Conservation (phyloP, 2,888 invertebrate species). For the Drosophila atripex region DNA sequence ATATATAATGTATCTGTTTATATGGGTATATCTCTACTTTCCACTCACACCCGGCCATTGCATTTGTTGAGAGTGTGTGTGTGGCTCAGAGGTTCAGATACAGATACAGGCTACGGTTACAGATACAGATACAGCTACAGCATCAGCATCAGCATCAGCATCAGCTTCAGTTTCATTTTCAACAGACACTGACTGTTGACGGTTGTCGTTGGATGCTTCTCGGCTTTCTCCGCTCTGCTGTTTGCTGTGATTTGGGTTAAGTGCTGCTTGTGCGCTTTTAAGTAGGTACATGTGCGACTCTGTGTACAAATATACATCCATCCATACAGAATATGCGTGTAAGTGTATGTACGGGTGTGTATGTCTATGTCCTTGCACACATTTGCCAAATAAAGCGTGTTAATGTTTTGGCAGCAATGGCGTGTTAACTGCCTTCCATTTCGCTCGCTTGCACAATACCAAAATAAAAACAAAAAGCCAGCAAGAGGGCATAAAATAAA, state of each 20-base stretch:
- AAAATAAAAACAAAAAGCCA: conserved; percentile 49
- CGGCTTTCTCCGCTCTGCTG: conserved; percentile 41
- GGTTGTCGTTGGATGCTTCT: conserved; percentile 50
- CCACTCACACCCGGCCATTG: background rate
- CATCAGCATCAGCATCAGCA: conserved; percentile 14
- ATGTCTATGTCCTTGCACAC: conserved; percentile 68
- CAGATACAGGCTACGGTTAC: conserved; percentile 15
- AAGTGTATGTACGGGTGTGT: conserved; percentile 22
- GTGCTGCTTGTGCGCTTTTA: conserved; percentile 76
- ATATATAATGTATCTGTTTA: conserved; percentile 3
- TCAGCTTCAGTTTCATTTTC: conserved; percentile 24
- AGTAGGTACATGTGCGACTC: conserved; percentile 61
- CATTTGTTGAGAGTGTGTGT: conserved; percentile 17
- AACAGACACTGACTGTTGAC: conserved; percentile 46
- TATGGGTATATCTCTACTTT: conserved; percentile 21
- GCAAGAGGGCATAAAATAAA: conserved; percentile 53
- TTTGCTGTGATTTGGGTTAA: conserved; percentile 75
- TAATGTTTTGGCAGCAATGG: conserved; percentile 77
- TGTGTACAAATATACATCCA: conserved; percentile 12
- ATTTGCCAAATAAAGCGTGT: conserved; percentile 78
- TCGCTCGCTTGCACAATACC: conserved; percentile 64
- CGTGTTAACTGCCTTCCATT: conserved; percentile 78
- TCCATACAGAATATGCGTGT: conserved; percentile 8
- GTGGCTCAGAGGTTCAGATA: conserved; percentile 47
- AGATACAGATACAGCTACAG: conserved; percentile 16